These are phyloP conservation scores for Chrysina gloriosa DNA, from an alignment of 2,888 invertebrate genomes.

Conservation along the genomic window DNA sequence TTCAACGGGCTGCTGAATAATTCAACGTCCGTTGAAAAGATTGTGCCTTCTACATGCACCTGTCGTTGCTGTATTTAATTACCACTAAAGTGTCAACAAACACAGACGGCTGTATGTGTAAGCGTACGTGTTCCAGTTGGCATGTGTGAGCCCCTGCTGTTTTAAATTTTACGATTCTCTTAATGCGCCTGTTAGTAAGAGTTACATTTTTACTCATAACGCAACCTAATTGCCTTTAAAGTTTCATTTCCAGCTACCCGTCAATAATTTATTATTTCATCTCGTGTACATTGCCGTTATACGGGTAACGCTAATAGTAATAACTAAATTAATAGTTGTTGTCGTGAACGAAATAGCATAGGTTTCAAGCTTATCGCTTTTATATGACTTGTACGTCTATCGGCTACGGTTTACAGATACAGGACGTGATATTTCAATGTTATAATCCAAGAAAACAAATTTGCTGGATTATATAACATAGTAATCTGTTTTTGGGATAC, in stretches of 20 bases:
- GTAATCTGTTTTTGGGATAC: too few relatives aligned
- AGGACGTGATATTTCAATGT: too few relatives aligned
- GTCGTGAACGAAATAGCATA: too few relatives aligned
- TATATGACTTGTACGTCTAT: too few relatives aligned
- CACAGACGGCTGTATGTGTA: not conserved
- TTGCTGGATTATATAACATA: too few relatives aligned
- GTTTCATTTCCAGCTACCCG: not conserved
- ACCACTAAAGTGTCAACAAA: conserved; percentile 32
- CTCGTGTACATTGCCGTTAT: not conserved
- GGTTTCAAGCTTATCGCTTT: too few relatives aligned
- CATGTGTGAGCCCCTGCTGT: not conserved
- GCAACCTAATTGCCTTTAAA: not conserved
- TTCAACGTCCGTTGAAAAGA: conserved; percentile 8
- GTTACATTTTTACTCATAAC: not conserved
- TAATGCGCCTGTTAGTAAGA: not conserved
- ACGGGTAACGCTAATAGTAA: not conserved
- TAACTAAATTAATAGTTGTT: too few relatives aligned
- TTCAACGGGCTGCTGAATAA: conserved; percentile 14
- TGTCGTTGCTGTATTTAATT: conserved; percentile 32
- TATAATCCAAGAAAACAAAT: too few relatives aligned
- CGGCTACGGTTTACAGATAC: too few relatives aligned
- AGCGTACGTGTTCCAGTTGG: not conserved
- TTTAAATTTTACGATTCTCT: not conserved
- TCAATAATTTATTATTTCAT: not conserved
- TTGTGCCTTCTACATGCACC: conserved; percentile 8